phyloP scores from a whole-genome alignment of 2,113 vertebrate genomes.

The Boulengeromyrus knoepffleri region DNA sequence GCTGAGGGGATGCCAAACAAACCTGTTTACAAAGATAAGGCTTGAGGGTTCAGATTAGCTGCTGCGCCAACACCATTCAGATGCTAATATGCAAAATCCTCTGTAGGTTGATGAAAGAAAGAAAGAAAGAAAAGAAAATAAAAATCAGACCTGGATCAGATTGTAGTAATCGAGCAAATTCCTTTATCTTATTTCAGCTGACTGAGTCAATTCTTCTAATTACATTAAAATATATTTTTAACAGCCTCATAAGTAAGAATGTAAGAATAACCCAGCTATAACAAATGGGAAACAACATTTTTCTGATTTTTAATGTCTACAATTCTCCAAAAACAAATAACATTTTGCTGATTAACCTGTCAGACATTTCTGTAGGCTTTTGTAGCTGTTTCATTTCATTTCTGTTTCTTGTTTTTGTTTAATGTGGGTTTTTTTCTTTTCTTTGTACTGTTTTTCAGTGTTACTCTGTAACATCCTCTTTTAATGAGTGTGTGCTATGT shows the following conservation, averaged over 20 bases:
- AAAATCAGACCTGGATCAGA: not conserved
- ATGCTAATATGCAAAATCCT: slow-evolving; percentile 16
- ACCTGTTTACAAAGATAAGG: slow-evolving; percentile 18
- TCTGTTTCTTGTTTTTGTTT: not conserved
- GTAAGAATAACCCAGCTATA: not conserved
- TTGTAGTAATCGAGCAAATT: not conserved
- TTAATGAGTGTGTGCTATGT: not conserved
- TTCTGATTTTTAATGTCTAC: not conserved
- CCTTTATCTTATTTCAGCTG: not conserved
- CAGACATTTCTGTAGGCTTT: not conserved
- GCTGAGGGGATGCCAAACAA: not conserved
- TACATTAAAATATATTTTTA: not conserved
- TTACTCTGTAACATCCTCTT: not conserved
- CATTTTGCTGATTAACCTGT: not conserved
- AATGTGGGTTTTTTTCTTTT: not conserved
- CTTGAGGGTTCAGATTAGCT: slow-evolving; percentile 1
- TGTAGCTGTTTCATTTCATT: not conserved
- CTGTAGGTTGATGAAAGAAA: not conserved
- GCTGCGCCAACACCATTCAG: not conserved
- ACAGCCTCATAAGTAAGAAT: not conserved
- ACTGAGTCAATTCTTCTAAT: not conserved
- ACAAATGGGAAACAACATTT: not conserved
- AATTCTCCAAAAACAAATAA: not conserved
- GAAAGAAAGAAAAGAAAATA: not conserved
- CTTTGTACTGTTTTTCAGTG: not conserved